These are phyloP conservation scores for Eulemur rufifrons DNA, from an alignment of 2,113 vertebrate species.

Conservation along the genomic window DNA sequence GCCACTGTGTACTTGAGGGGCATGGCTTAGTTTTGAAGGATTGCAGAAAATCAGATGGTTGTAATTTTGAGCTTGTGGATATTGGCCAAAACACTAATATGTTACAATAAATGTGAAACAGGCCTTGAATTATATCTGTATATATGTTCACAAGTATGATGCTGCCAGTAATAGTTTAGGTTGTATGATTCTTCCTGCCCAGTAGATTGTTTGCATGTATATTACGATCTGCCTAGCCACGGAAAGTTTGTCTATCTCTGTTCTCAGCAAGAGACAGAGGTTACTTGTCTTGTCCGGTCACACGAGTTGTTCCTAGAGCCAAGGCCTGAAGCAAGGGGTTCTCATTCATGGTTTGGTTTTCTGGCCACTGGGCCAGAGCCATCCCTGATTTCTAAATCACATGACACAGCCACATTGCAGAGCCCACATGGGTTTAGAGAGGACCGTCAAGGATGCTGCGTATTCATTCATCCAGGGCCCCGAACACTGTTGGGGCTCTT, in stretches of 20 bases:
- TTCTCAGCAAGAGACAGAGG: not conserved
- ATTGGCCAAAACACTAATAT: not conserved
- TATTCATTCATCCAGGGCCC: no score
- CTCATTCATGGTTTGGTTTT: not conserved
- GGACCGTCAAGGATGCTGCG: accelerated
- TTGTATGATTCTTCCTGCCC: not conserved
- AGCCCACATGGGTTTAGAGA: no score
- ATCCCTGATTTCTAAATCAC: accelerated
- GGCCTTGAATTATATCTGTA: not conserved
- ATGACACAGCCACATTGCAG: accelerated
- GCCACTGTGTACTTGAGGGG: not conserved
- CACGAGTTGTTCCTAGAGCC: not conserved
- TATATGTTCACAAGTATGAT: accelerated
- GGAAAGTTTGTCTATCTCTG: not conserved
- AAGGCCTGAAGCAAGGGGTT: not conserved
- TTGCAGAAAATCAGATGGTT: not conserved
- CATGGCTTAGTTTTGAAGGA: not conserved
- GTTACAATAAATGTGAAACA: not conserved
- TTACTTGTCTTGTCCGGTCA: accelerated
- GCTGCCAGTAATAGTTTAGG: not conserved
- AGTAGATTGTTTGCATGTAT: accelerated
- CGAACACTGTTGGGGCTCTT: not conserved
- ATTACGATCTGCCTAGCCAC: accelerated
- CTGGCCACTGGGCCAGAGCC: not conserved
- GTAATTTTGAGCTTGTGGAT: not conserved